A percentile compares a stretch with the other conserved stretches of the same genome.
These are phyloP conservation scores for Heteromormyrus szaboi DNA, from an alignment of 2,797 vertebrate species.

Conservation along the genomic window DNA sequence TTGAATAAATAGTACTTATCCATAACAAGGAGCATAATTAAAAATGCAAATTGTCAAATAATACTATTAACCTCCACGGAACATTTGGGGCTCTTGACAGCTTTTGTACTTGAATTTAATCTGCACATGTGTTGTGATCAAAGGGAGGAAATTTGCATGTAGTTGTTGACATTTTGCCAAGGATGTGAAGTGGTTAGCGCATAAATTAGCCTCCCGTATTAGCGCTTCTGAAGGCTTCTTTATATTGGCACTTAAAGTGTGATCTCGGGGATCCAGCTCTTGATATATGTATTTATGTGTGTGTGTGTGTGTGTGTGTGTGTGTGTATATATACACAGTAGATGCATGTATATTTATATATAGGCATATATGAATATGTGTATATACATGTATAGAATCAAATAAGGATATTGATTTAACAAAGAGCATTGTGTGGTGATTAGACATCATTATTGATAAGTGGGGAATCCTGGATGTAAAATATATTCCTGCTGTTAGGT, in stretches of 20 bases:
- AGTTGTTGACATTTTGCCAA: constrained; percentile 24
- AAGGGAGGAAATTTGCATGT: constrained; percentile 29
- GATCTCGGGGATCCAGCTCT: not conserved
- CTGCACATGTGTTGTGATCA: constrained; percentile 41
- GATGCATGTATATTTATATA: not conserved
- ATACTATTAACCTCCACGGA: constrained; percentile 42
- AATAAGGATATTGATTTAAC: not conserved
- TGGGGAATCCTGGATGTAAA: not conserved
- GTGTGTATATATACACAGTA: not conserved
- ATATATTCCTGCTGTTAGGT: not conserved
- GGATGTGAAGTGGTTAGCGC: constrained; percentile 18
- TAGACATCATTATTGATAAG: not conserved
- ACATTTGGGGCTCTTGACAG: constrained; percentile 38
- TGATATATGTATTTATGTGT: not conserved
- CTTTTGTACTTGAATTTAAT: constrained; percentile 45
- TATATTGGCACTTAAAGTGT: not conserved
- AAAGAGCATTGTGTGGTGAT: not conserved
- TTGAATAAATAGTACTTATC: constrained; percentile 37
- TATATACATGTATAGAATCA: not conserved
- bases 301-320: not conserved
- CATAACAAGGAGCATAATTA: constrained; percentile 45
- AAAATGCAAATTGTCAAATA: constrained; percentile 49
- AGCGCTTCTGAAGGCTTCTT: not conserved
- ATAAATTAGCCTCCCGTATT: not conserved
- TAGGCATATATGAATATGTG: not conserved